phyloP scores from a whole-genome alignment of 2,797 vertebrate species.

The Ataeniobius toweri region DNA sequence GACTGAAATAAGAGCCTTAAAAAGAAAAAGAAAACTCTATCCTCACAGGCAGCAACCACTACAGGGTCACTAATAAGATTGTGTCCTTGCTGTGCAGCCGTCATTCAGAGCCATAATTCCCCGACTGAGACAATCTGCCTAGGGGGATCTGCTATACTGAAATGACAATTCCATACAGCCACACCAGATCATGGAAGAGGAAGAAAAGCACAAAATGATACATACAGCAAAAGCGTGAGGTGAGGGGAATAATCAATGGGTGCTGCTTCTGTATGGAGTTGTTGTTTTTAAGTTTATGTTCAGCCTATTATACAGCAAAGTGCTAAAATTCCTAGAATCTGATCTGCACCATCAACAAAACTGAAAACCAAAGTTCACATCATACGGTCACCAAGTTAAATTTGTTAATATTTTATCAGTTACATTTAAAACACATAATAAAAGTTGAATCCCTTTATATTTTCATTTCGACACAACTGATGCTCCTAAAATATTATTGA shows the following conservation, averaged over 20 bases:
- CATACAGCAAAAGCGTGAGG: slow-evolving; percentile 5
- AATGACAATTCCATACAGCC: slow-evolving; percentile 48
- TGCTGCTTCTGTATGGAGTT: not conserved
- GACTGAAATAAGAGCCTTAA: slow-evolving; percentile 12
- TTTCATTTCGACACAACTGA: not conserved
- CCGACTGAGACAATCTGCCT: slow-evolving; percentile 56
- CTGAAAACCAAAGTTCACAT: not conserved
- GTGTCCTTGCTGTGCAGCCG: slow-evolving; percentile 33
- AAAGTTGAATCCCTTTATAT: too few species aligned
- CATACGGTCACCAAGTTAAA: not conserved
- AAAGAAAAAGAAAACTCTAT: slow-evolving; percentile 1
- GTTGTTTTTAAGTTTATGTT: not conserved
- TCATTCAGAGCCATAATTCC: slow-evolving; percentile 63
- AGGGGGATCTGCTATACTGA: slow-evolving; percentile 52
- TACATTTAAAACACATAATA: not conserved
- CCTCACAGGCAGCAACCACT: slow-evolving; percentile 24
- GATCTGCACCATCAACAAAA: not conserved
- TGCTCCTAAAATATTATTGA: not conserved
- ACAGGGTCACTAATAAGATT: slow-evolving; percentile 46
- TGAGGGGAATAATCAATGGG: not conserved
- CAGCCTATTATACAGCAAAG: not conserved
- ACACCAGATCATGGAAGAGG: slow-evolving; percentile 25
- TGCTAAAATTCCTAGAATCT: not conserved
- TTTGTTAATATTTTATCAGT: not conserved
- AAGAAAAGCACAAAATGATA: slow-evolving; percentile 30